A percentile compares a stretch with the other conserved stretches of the same genome.
Conservation (phyloP, 2,888 invertebrate species). For the Acronicta alni region DNA sequence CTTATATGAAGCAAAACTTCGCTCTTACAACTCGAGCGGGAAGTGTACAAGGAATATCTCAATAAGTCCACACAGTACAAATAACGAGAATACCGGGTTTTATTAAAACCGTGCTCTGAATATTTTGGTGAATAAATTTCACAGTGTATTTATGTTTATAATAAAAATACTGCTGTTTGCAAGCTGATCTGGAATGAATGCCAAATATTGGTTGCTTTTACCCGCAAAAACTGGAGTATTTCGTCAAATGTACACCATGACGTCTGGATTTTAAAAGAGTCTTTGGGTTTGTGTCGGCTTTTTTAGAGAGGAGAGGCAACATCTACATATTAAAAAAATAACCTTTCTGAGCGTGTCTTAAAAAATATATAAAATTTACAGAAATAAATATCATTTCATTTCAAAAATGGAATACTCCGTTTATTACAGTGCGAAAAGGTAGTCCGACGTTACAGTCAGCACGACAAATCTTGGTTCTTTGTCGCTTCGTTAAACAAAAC, state of each 20-base stretch:
- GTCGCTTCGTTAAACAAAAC: not conserved
- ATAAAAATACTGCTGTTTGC: conserved; percentile 29
- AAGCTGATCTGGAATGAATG: conserved; percentile 3
- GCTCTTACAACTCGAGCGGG: conserved; percentile 29
- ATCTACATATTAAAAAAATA: too few relatives aligned
- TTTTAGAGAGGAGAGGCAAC: too few relatives aligned
- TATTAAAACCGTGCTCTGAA: conserved; percentile 66
- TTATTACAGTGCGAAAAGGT: not conserved
- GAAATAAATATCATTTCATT: too few relatives aligned
- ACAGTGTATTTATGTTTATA: conserved; percentile 24
- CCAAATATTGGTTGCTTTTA: not conserved
- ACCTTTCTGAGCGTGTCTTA: too few relatives aligned
- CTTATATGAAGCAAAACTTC: conserved; percentile 38
- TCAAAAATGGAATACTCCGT: not conserved
- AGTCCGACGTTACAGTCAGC: not conserved
- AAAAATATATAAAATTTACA: too few relatives aligned
- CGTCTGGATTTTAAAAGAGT: too few relatives aligned
- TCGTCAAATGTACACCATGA: not conserved
- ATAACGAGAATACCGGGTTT: conserved; percentile 54
- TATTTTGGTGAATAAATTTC: conserved; percentile 35
- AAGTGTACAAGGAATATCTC: conserved; percentile 47
- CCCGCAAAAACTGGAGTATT: not conserved
- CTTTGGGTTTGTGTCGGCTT: too few relatives aligned
- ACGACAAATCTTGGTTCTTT: not conserved
- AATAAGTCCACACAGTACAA: conserved; percentile 52